A percentile compares a stretch with the other conserved stretches of the same genome.
These are phyloP conservation scores for Elaphurus davidianus DNA, from an alignment of 2,113 vertebrate species.

Conservation along the genomic window DNA sequence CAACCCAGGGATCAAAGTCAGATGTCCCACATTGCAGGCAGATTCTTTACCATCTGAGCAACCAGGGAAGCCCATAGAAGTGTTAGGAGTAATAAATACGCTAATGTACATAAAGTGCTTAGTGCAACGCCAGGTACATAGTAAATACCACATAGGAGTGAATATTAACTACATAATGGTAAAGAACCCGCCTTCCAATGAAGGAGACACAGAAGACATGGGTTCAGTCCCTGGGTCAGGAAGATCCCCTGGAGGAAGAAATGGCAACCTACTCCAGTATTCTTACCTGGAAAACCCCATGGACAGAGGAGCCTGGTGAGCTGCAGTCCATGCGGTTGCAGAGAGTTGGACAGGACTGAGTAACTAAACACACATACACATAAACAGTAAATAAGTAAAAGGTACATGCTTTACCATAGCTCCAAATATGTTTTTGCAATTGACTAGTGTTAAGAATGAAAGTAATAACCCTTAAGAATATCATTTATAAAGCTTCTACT, in stretches of 20 bases:
- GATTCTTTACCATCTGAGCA: not conserved
- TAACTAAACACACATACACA: not conserved
- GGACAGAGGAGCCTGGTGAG: not conserved
- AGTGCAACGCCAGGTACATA: not conserved
- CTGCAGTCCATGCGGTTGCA: not conserved
- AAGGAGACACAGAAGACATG: not conserved
- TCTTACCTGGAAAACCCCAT: not conserved
- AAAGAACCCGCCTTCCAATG: not conserved
- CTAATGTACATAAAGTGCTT: not conserved
- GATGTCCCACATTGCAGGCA: not conserved
- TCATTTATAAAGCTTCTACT: not conserved
- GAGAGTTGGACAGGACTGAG: not conserved
- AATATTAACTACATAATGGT: not conserved
- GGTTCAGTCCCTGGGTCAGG: not conserved
- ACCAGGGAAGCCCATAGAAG: not conserved
- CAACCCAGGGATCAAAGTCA: not conserved
- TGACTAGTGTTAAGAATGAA: not conserved
- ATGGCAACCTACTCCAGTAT: not conserved
- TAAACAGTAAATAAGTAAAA: not conserved
- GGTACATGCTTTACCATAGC: not conserved
- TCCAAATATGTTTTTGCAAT: not conserved
- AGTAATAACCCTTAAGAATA: not conserved
- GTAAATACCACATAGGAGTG: not conserved
- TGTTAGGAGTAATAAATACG: not conserved
- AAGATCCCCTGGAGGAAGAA: not conserved